Evolutionary conservation across 2,888 invertebrate species (phyloP).

Genomic region (Ophion costatus): DNA sequence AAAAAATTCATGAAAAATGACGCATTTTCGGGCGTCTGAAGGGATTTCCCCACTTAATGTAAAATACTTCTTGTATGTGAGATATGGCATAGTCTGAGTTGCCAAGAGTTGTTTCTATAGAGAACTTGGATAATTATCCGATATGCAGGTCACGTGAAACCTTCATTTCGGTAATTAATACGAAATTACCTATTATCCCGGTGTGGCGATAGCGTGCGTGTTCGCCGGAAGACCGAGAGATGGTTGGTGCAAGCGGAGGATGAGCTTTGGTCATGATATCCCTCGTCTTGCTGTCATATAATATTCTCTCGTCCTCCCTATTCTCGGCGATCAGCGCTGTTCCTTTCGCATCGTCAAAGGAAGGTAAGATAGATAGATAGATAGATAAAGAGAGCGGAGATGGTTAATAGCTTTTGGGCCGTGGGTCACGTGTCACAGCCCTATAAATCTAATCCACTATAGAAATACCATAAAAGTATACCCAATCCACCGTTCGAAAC

Average conservation of each 20-base stretch:
- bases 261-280: slow-evolving; percentile 48
- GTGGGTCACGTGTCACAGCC: slow-evolving; percentile 43
- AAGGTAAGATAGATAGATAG: slow-evolving; percentile 15
- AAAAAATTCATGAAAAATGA: too few species aligned
- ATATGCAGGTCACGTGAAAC: slow-evolving; percentile 58
- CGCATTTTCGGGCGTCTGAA: too few species aligned
- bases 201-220: slow-evolving; percentile 40
- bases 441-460: slow-evolving; percentile 42
- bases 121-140: slow-evolving; percentile 57
- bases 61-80: neutral
- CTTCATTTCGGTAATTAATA: slow-evolving; percentile 65
- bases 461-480: slow-evolving; percentile 32
- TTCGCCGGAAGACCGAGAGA: slow-evolving; percentile 23
- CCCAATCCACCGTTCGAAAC: neutral
- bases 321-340: slow-evolving; percentile 38
- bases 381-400: slow-evolving; percentile 61
- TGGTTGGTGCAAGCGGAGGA: slow-evolving; percentile 11
- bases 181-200: slow-evolving; percentile 61
- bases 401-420: slow-evolving; percentile 18
- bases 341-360: slow-evolving; percentile 18
- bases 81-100: slow-evolving; percentile 10
- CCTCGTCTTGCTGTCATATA: slow-evolving; percentile 53
- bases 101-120: slow-evolving; percentile 23
- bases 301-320: slow-evolving; percentile 23
- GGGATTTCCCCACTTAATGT: neutral